Conservation (phyloP, 2,888 invertebrate genomes). For the Gasteruption jaculator region DNA sequence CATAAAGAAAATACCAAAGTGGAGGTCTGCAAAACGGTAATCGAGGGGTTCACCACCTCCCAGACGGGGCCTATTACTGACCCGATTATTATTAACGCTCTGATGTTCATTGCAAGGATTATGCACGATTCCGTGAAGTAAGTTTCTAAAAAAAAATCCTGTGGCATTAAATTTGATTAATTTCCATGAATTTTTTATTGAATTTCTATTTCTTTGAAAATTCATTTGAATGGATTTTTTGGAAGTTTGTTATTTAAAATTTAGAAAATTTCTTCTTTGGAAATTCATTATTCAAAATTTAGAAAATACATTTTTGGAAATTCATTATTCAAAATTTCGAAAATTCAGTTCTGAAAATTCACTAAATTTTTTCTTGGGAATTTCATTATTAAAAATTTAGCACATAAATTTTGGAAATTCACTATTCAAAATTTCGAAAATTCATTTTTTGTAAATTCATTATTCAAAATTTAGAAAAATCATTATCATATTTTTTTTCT, state of each 20-base stretch:
- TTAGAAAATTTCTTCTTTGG: too few species aligned
- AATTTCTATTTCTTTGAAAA: too few species aligned
- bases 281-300: background rate
- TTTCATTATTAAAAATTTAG: too few species aligned
- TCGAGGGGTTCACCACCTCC: constrained; percentile 60
- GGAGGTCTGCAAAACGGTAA: constrained; percentile 77
- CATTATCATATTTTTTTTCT: constrained; percentile 14
- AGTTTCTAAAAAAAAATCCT: too few species aligned
- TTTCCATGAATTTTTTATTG: too few species aligned
- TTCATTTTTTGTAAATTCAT: too few species aligned
- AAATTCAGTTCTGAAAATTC: constrained; percentile 4
- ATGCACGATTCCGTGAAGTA: constrained; percentile 93
- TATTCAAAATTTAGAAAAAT: background rate
- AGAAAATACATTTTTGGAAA: constrained; percentile 6
- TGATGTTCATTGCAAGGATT: constrained; percentile 83
- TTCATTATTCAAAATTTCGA: background rate
- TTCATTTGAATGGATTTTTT: too few species aligned
- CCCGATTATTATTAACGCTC: constrained; percentile 80
- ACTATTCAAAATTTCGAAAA: too few species aligned
- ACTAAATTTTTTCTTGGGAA: too few species aligned
- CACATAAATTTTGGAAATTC: too few species aligned
- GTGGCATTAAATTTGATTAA: too few species aligned
- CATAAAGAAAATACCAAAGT: constrained; percentile 80
- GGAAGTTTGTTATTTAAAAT: too few species aligned
- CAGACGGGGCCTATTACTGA: constrained; percentile 62